Evolutionary conservation across 2,888 invertebrate genomes (phyloP), one percentile per base, ranked within the genome.

Genomic region (Aspidiotus rigidus): DNA sequence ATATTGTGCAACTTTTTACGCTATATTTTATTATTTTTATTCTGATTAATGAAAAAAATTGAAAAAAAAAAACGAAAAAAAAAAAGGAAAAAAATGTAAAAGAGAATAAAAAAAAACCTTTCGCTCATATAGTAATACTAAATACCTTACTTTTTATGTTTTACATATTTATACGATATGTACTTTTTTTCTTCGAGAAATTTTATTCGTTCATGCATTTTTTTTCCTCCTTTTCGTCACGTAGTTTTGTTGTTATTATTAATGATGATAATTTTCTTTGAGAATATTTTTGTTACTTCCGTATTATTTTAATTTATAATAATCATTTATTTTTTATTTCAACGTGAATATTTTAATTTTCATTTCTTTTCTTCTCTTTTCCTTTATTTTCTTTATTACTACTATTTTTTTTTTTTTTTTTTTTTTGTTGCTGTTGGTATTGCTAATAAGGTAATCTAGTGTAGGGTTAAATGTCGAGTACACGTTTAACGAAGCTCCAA

Each of bases 1-100:
- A 44, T 67, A 67, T 60, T 53, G 60, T 67, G 67, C 59, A 59
- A 67, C 67, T 67, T 67, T 67, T 67, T 67, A 67, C 67, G 59
- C 67, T 59, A 42, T 67, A 67, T 67, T 67, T 67, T 67, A 67
- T 53, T 67, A 67, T 66, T 59, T 56, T 66, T 66, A 56, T 66
- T 66, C 44, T 67, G 39, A 44, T 28, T 28, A 28, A 28, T 28
- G 28, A 28, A 28, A 28, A 28, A 28, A 28, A 3, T 28, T 1
- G 5, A 28, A 28, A 28, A 28, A 28, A 28, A 28, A 28, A 28
- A 28, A 28, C 1, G 5, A 28, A 28, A 28, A 28, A 28, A 28
- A 28, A 28, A 28, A 28, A 28, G 5, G 1, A 5, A 5, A 28
- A 28, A 28, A 28, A 28, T 3, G 5, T 28, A 5, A 28, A 28